Conservation (phyloP, 2,888 invertebrate genomes). For the Meghimatium bilineatum region DNA sequence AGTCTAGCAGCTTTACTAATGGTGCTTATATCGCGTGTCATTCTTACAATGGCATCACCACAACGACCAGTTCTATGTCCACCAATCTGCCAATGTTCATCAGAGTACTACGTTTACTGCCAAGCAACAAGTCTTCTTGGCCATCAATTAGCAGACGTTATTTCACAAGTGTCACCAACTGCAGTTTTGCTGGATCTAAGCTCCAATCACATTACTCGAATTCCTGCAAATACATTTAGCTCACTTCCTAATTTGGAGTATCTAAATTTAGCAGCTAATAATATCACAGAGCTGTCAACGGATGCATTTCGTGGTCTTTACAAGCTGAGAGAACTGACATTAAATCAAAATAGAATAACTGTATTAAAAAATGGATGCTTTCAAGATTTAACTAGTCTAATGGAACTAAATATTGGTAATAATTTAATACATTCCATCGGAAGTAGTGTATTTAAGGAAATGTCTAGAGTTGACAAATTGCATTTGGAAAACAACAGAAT, state of each 20-base stretch:
- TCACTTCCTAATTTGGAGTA: conserved; percentile 55
- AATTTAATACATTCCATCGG: conserved; percentile 35
- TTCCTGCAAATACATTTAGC: conserved; percentile 51
- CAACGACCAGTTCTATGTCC: conserved; percentile 55
- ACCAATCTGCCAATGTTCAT: conserved; percentile 57
- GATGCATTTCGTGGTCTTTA: conserved; percentile 54
- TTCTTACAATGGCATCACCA: background rate
- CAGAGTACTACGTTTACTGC: conserved; percentile 62
- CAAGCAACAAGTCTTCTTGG: conserved; percentile 55
- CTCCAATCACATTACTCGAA: conserved; percentile 50
- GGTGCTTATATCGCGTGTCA: background rate
- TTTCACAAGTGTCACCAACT: conserved; percentile 53
- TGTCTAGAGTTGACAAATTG: conserved; percentile 42
- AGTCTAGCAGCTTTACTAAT: background rate
- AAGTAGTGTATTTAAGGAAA: conserved; percentile 29
- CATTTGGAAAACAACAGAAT: conserved; percentile 40
- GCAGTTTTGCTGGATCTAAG: conserved; percentile 65
- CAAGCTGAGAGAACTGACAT: conserved; percentile 54
- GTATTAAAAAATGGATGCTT: conserved; percentile 52
- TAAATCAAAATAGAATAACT: conserved; percentile 55
- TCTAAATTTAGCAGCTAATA: conserved; percentile 55
- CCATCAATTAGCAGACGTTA: conserved; percentile 48
- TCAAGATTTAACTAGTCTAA: conserved; percentile 51
- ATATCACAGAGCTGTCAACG: conserved; percentile 43
- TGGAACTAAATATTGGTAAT: conserved; percentile 53